These are phyloP conservation scores for Mylabris phalerata DNA, from an alignment of 1,140 invertebrate genomes.

Conservation along the genomic window DNA sequence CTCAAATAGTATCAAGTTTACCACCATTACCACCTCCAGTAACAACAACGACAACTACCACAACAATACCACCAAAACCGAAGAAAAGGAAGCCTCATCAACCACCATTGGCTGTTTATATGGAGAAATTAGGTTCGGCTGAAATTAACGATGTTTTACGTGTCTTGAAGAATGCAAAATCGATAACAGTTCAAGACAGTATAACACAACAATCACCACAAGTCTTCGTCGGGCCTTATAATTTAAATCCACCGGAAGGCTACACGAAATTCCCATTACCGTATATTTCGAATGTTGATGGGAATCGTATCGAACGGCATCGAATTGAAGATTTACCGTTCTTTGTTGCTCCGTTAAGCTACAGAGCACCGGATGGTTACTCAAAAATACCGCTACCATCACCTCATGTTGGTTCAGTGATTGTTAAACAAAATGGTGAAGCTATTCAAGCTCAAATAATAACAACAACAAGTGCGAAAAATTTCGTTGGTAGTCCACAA, in stretches of 20 bases:
- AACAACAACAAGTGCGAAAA: constrained; percentile 5
- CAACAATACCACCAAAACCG: constrained; percentile 29
- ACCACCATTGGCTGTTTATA: constrained; percentile 72
- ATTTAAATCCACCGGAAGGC: constrained; percentile 58
- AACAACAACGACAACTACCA: constrained; percentile 4
- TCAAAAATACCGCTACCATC: constrained; percentile 76
- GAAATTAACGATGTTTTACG: constrained; percentile 60
- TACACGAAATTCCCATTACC: constrained; percentile 76
- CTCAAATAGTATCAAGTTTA: too few relatives aligned
- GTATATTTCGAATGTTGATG: constrained; percentile 67
- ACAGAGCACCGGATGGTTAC: constrained; percentile 70
- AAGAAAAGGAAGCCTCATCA: constrained; percentile 66
- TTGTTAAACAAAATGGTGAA: constrained; percentile 44
- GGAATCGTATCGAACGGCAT: constrained; percentile 56
- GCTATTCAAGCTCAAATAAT: not conserved
- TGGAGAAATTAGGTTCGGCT: constrained; percentile 49
- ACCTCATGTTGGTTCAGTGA: constrained; percentile 76
- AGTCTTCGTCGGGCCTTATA: constrained; percentile 73
- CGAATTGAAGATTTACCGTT: constrained; percentile 69
- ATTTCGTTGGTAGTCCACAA: too few relatives aligned
- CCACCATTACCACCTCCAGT: not conserved
- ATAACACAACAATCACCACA: constrained; percentile 57
- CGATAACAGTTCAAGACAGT: constrained; percentile 68
- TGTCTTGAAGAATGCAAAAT: constrained; percentile 59
- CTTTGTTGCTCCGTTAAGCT: constrained; percentile 76